Evolutionary conservation across 2,888 invertebrate species (phyloP), one percentile per base, ranked within the genome.

Genomic region (Tigriopus californicus): DNA sequence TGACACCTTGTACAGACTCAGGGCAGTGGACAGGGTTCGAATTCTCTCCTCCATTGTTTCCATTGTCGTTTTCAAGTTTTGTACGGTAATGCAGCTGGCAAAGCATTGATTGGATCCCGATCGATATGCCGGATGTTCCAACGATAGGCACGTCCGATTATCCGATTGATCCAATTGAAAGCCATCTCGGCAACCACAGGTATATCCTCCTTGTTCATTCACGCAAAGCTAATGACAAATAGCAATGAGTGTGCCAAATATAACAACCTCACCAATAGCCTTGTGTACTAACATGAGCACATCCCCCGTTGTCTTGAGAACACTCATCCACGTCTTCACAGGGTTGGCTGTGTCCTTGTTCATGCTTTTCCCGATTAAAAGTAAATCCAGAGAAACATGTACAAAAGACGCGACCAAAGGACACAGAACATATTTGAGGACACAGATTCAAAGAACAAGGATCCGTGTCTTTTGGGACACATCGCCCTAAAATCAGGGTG

Each of bases 361-460:
- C 49, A 62, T 79, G 79, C 67, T 78, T 77, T 61, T 78, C 77
- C 1, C 73, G 70, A 65, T 74, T 74, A 70, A 80, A 80, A 64
- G 71, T 74, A 69, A 78, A 81, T 1, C 81, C 81, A 25, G 73
- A 72, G 66, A 75, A 77, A 66, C 81, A 81, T 25, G 79, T 77
- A 68, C 81, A 81, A 70, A 81, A 79, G 41, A 81, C 72, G 47
- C 75, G 70, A 62, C 79, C 77, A 15, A 76, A 73, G 57, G 75
- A 77, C n/a, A 80, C 75, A 33, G 77, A 76, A 66, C 81, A 81
- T 52, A 75, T 75, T 66, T 81, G 81, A 68, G 81, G 81, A 67
- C 81, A 81, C 13, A 81, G 70, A 63, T 74, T 72, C 67, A 81
- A 70, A 52, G 76, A 76, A 69, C 81, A 81, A 0, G 80, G 80